Conservation (phyloP, 2,797 vertebrate genomes). For the Nyctalus aviator region DNA sequence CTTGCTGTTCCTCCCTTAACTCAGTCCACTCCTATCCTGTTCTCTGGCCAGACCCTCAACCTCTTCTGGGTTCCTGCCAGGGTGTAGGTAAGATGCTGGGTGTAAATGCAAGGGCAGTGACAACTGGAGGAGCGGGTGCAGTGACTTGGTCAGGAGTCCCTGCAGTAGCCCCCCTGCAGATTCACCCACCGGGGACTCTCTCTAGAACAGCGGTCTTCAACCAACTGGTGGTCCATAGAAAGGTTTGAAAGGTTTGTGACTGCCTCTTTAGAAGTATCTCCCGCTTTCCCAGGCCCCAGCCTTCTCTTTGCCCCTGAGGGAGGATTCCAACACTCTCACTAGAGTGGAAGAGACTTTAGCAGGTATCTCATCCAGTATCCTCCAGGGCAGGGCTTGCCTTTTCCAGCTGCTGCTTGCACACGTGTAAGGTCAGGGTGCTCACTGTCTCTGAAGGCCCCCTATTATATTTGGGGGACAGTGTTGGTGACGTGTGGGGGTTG, state of each 20-base stretch:
- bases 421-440: accelerated
- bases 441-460: background rate
- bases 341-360: background rate
- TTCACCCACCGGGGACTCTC: background rate
- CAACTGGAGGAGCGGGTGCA: background rate
- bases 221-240: no score
- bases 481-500: background rate
- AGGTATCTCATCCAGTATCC: background rate
- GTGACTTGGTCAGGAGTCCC: background rate
- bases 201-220: background rate
- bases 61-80: background rate
- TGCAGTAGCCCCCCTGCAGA: no score
- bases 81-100: background rate
- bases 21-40: background rate
- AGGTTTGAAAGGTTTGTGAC: no score
- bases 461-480: background rate
- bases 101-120: background rate
- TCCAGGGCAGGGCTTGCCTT: background rate
- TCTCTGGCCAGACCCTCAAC: background rate
- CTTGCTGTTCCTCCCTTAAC: background rate
- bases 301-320: background rate
- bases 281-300: background rate
- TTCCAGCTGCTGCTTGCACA: background rate
- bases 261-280: no score
- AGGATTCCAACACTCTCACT: background rate